Percentiles rank a stretch among this genome's conserved stretches.
Evolutionary conservation across 2,888 invertebrate genomes (phyloP).

Genomic region (Gerris lacustris): DNA sequence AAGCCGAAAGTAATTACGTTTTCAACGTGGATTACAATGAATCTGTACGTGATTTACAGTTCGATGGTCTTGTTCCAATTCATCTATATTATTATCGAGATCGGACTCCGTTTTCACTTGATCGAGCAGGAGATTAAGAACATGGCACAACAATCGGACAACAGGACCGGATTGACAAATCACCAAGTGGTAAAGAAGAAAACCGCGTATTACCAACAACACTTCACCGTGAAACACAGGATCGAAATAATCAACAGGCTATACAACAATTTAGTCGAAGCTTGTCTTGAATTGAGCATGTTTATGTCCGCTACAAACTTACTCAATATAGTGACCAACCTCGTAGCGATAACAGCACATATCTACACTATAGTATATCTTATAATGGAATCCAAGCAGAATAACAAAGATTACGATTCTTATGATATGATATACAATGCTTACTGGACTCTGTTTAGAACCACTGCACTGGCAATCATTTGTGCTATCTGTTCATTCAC

Average conservation of each 20-base stretch:
- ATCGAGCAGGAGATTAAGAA: not conserved
- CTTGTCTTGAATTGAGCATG: not conserved
- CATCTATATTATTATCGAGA: not conserved
- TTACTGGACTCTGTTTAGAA: slow-evolving; percentile 16
- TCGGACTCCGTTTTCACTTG: not conserved
- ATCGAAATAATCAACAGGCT: not conserved
- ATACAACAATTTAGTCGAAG: not conserved
- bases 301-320: slow-evolving; percentile 2
- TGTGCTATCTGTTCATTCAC: slow-evolving; percentile 8
- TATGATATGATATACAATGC: slow-evolving; percentile 12
- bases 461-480: slow-evolving; percentile 1
- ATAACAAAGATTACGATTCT: slow-evolving; percentile 4
- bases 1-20: slow-evolving; percentile 4
- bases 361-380: slow-evolving; percentile 21
- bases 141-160: not conserved
- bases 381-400: slow-evolving; percentile 13
- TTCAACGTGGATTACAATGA: not conserved
- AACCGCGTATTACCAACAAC: not conserved
- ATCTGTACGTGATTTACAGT: not conserved
- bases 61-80: not conserved
- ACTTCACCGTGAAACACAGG: not conserved
- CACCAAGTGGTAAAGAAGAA: not conserved
- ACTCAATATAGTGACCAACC: slow-evolving; percentile 13
- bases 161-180: not conserved
- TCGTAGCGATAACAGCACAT: slow-evolving; percentile 31